Evolutionary conservation across 1,140 invertebrate species (phyloP), one percentile per base, ranked within the genome.

Genomic region (Rhynchophorus ferrugineus): DNA sequence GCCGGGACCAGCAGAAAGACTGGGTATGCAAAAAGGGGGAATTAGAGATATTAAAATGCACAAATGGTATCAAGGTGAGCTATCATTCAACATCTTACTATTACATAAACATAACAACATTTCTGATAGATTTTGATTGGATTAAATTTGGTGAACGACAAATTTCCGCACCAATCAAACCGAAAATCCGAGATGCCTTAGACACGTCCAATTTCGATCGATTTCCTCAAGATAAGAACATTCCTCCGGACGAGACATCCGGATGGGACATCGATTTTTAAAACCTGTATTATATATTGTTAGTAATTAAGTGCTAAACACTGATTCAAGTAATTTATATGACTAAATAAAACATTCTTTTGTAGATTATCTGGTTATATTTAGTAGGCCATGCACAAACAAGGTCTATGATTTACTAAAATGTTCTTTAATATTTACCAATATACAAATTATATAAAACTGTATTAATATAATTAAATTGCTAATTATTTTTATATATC

Each of bases 31-130:
- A 57, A 79, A 85, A 63, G 87, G 86, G 47, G 94, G 94, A 2
- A 87, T 96, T 18, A 78, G 82, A 49, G 94, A 97, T 67, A 91
- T 99, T 44, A 85, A 91, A 62, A 87, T 88, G 65, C 92, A 98
- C 71, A 88, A 89, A 83, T 98, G 66, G 71, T 72, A 67, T 19
- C 22, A 54, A 49, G 52, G 52, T 53, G 38, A 37, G 13, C 29
- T 37, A n/a, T 11, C 13, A 1, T 70, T 66, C 14, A 21, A 1
- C 8, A 46, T 8, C 2, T 14, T 6, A 36, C n/a, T 37, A 37
- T 37, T 21, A 39, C 20, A 48, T 48, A 48, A n/a, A 17, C 19
- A 2, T 49, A n/a, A n/a, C n/a, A n/a, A n/a, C n/a, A n/a, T n/a
- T n/a, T n/a, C n/a, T n/a, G n/a, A n/a, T 22, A 36, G 70, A 63